phyloP scores from a whole-genome alignment of 1,140 invertebrate species.

The Drosophila erecta region DNA sequence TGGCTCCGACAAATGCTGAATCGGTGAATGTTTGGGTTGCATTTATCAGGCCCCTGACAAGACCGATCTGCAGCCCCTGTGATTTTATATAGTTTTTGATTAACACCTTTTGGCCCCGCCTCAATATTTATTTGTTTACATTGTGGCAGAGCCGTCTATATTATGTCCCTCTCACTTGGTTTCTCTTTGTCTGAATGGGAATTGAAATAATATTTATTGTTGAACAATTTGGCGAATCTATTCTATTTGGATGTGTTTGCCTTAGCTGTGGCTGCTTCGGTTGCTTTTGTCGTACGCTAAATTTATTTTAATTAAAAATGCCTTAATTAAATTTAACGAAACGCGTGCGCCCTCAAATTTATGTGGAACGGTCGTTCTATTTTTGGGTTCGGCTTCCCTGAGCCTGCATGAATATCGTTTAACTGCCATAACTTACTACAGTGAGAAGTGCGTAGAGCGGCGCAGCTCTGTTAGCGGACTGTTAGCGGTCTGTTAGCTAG shows the following conservation, averaged over 20 bases:
- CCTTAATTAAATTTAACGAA: constrained; percentile 70
- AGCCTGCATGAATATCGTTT: constrained; percentile 10
- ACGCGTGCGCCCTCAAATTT: constrained; percentile 34
- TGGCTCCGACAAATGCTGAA: constrained; percentile 16
- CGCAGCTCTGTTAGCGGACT: constrained; percentile 28
- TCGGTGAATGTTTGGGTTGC: constrained; percentile 24
- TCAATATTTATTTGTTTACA: constrained; percentile 70
- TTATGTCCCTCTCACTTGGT: not conserved
- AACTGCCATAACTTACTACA: constrained; percentile 14
- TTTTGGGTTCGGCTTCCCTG: constrained; percentile 21
- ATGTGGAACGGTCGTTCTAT: constrained; percentile 1
- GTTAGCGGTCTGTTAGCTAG: constrained; percentile 35
- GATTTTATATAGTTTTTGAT: constrained; percentile 54
- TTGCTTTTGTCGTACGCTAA: constrained; percentile 61
- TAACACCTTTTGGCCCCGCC: constrained; percentile 61
- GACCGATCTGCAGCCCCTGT: constrained; percentile 27
- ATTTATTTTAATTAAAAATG: constrained; percentile 81
- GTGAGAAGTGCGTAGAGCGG: constrained; percentile 59
- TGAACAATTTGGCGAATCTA: constrained; percentile 53
- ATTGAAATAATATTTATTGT: constrained; percentile 55
- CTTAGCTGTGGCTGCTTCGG: constrained; percentile 19
- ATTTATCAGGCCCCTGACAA: constrained; percentile 50
- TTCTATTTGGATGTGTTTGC: constrained; percentile 37
- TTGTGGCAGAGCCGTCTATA: constrained; percentile 11
- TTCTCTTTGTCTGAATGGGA: constrained; percentile 10